phyloP scores from a whole-genome alignment of 2,888 invertebrate species.

The Torymus texanus region DNA sequence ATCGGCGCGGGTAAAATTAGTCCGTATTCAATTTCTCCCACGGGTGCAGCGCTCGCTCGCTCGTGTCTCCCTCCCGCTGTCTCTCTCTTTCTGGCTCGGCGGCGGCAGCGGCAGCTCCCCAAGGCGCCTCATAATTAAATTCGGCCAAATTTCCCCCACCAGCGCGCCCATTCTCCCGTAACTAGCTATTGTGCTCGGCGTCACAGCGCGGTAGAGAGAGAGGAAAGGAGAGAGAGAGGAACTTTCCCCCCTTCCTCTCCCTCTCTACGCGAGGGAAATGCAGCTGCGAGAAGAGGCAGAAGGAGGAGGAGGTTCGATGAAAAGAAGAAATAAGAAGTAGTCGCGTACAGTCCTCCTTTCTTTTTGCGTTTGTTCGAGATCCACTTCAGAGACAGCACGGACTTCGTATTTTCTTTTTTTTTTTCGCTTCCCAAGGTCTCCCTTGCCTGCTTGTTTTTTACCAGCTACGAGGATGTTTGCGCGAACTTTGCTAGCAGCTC shows the following conservation, averaged over 20 bases:
- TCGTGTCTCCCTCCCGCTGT: slow-evolving; percentile 14
- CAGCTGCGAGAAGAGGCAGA: slow-evolving; percentile 10
- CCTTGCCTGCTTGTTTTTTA: slow-evolving; percentile 7
- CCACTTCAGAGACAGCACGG: slow-evolving; percentile 7
- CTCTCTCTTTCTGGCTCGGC: slow-evolving; percentile 46
- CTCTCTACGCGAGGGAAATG: slow-evolving; percentile 56
- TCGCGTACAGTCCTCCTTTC: not conserved
- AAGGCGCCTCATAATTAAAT: slow-evolving; percentile 75
- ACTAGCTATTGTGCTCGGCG: slow-evolving; percentile 74
- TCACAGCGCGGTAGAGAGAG: slow-evolving; percentile 56
- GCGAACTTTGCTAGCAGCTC: not conserved
- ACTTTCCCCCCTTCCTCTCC: slow-evolving; percentile 64
- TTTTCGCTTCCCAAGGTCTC: slow-evolving; percentile 21
- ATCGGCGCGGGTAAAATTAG: slow-evolving; percentile 73
- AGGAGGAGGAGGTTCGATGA: slow-evolving; percentile 19
- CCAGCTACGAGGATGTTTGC: not conserved
- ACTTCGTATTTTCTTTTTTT: not conserved
- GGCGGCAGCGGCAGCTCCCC: slow-evolving; percentile 62
- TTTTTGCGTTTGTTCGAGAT: slow-evolving; percentile 28
- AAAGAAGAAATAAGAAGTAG: slow-evolving; percentile 49
- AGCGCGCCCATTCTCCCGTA: slow-evolving; percentile 72
- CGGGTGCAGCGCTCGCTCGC: slow-evolving; percentile 60
- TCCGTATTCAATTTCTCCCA: slow-evolving; percentile 74
- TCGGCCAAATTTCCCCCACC: slow-evolving; percentile 73
- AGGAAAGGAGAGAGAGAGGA: not conserved